Conservation (phyloP, 2,888 invertebrate genomes). For the Aspidiotus destructor region DNA sequence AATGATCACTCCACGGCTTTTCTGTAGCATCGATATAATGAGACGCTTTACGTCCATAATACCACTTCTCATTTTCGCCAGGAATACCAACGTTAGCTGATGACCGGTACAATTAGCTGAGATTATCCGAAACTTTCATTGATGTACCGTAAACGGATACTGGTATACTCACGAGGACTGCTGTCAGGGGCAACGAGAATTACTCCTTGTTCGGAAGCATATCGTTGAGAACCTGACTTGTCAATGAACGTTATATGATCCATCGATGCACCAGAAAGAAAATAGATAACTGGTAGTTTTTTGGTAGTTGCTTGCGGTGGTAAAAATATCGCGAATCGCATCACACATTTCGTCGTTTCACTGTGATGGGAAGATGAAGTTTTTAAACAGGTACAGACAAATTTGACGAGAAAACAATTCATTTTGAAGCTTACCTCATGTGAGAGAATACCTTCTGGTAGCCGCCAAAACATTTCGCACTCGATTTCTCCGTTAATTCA, state of each 20-base stretch:
- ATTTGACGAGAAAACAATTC: no score
- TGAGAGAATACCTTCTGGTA: slow-evolving; percentile 75
- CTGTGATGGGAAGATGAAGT: slow-evolving; percentile 42
- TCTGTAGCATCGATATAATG: slow-evolving; percentile 89
- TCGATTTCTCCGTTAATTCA: slow-evolving; percentile 42
- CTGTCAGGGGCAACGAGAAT: slow-evolving; percentile 92
- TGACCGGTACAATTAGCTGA: background rate
- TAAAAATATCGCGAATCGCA: slow-evolving; percentile 86
- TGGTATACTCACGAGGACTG: slow-evolving; percentile 56
- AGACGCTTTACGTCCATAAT: slow-evolving; percentile 91
- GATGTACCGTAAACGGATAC: no score
- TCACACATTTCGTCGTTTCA: slow-evolving; percentile 66
- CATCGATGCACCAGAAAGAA: slow-evolving; percentile 85
- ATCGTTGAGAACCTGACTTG: slow-evolving; percentile 89
- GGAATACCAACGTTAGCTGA: slow-evolving; percentile 52
- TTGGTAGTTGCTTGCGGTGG: slow-evolving; percentile 62
- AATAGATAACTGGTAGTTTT: slow-evolving; percentile 77
- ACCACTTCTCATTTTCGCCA: slow-evolving; percentile 85
- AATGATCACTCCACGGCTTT: slow-evolving; percentile 86
- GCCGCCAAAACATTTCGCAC: slow-evolving; percentile 70
- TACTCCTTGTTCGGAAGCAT: slow-evolving; percentile 74
- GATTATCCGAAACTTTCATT: no score
- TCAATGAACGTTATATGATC: slow-evolving; percentile 91
- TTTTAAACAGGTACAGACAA: no score
- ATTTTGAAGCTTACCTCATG: slow-evolving; percentile 49